phyloP scores from a whole-genome alignment of 2,888 invertebrate species.

The Mythimna vitellina region DNA sequence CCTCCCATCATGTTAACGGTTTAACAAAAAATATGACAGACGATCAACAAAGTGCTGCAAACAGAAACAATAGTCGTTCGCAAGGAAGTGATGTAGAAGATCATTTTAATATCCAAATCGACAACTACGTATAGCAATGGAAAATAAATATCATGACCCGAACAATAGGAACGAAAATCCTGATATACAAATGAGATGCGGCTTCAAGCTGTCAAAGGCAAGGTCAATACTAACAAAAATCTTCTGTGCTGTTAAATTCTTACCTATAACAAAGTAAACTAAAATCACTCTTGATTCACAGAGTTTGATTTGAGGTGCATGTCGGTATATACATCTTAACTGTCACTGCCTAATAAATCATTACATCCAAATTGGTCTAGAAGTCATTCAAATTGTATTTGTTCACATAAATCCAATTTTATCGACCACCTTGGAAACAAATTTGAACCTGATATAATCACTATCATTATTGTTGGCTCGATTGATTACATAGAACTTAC shows the following conservation, averaged over 20 bases:
- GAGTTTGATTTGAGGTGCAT: neutral
- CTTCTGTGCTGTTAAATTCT: neutral
- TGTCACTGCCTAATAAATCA: neutral
- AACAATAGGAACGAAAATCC: slow-evolving; percentile 78
- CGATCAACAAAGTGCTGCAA: slow-evolving; percentile 49
- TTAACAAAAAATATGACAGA: slow-evolving; percentile 56
- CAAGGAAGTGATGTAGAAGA: slow-evolving; percentile 63
- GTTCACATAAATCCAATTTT: slow-evolving; percentile 45
- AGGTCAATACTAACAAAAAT: slow-evolving; percentile 64
- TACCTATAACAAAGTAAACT: neutral
- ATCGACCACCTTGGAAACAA: slow-evolving; percentile 63
- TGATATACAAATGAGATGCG: slow-evolving; percentile 79
- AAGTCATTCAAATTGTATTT: slow-evolving; percentile 48
- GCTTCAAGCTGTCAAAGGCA: slow-evolving; percentile 77
- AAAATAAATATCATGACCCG: slow-evolving; percentile 66
- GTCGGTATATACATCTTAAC: neutral
- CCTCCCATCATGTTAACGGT: slow-evolving; percentile 38
- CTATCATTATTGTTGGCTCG: slow-evolving; percentile 63
- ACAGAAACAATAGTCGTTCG: slow-evolving; percentile 51
- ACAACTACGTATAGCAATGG: slow-evolving; percentile 54
- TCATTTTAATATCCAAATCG: slow-evolving; percentile 62
- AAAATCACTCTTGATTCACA: neutral
- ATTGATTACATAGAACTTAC: slow-evolving; percentile 62
- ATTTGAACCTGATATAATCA: slow-evolving; percentile 66
- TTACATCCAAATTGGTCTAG: slow-evolving; percentile 7